Percentiles rank a stretch among this genome's conserved stretches.
These are phyloP conservation scores for Discoglossus pictus DNA, from an alignment of 2,797 vertebrate species.

Conservation along the genomic window DNA sequence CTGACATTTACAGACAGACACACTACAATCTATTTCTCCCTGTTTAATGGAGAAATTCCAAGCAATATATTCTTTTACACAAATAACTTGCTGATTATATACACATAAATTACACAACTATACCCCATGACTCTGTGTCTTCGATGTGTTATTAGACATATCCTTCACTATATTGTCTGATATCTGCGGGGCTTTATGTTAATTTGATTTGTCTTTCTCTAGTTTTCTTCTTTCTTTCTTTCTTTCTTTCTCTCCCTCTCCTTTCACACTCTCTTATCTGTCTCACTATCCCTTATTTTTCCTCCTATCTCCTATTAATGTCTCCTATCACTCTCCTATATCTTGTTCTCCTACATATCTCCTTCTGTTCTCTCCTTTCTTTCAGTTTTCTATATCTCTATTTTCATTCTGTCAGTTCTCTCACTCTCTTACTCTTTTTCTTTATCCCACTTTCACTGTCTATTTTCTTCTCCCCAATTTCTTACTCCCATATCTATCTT, in stretches of 20 bases:
- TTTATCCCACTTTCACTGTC: too few relatives aligned
- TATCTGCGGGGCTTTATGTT: neutral
- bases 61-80: constrained; percentile 27
- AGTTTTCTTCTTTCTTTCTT: neutral
- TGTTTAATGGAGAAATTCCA: constrained; percentile 20
- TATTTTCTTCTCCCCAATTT: neutral
- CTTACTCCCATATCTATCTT: neutral
- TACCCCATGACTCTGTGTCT: constrained; percentile 27
- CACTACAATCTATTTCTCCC: neutral
- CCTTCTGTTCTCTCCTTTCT: too few relatives aligned
- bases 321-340: neutral
- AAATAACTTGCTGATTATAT: constrained; percentile 40
- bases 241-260: neutral
- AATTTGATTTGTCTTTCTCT: neutral
- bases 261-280: constrained; percentile 44
- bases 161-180: neutral
- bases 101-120: constrained; percentile 42
- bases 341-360: too few relatives aligned
- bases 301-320: neutral
- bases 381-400: too few relatives aligned
- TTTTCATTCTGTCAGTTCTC: too few relatives aligned
- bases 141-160: neutral
- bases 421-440: too few relatives aligned
- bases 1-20: too few relatives aligned
- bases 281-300: neutral